phyloP scores from a whole-genome alignment of 2,797 vertebrate genomes.

The Benthosema pterotum region DNA sequence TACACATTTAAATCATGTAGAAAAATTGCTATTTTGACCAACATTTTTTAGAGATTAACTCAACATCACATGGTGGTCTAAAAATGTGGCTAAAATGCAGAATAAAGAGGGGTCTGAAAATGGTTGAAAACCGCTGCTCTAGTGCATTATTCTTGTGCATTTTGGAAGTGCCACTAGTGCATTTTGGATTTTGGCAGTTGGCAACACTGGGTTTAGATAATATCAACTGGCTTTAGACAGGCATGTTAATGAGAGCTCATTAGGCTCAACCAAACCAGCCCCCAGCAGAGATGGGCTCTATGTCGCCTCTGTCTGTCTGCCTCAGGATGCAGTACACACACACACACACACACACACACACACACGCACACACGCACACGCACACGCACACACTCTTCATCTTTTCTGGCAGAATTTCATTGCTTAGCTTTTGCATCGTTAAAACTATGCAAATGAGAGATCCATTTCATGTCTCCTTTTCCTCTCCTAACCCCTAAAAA shows the following conservation, averaged over 20 bases:
- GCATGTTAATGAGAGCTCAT: constrained; percentile 62
- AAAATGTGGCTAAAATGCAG: too few relatives aligned
- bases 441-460: constrained; percentile 49
- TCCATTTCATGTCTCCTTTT: constrained; percentile 28
- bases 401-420: neutral
- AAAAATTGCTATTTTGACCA: too few relatives aligned
- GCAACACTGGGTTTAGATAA: constrained; percentile 51
- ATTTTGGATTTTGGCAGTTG: too few relatives aligned
- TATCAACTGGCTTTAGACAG: constrained; percentile 46
- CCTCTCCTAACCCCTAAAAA: constrained; percentile 8
- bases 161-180: too few relatives aligned
- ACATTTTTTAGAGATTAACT: too few relatives aligned
- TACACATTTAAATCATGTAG: too few relatives aligned
- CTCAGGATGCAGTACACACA: neutral
- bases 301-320: constrained; percentile 18
- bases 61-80: too few relatives aligned
- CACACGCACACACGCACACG: constrained; percentile 2
- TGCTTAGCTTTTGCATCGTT: constrained; percentile 17
- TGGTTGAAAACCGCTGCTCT: too few relatives aligned
- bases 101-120: too few relatives aligned
- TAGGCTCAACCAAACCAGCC: constrained; percentile 59
- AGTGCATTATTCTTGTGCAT: too few relatives aligned
- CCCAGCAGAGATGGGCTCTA: constrained; percentile 45
- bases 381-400: constrained; percentile 13
- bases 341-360: constrained; percentile 12